Evolutionary conservation across 2,797 vertebrate species (phyloP), one percentile per base, ranked within the genome.

Genomic region (Tokudaia tokunoshimensis): DNA sequence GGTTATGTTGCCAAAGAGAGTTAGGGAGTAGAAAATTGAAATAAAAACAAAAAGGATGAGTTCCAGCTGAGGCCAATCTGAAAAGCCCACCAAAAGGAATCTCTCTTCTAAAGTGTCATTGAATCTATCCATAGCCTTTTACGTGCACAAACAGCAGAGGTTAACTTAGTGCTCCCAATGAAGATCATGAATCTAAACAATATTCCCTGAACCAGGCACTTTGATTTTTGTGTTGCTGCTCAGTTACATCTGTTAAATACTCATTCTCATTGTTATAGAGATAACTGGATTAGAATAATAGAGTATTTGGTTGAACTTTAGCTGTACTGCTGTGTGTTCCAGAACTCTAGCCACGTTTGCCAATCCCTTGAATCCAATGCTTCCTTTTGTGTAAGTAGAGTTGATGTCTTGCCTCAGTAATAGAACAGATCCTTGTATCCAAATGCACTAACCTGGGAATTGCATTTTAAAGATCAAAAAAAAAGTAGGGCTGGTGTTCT

Each of bases 21-120:
- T 97, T 47, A 98, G 67, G 29, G 97, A 79, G 74, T 98, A 98
- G 31, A 97, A 95, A 75, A 89, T 63, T 5, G 84, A 86, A 80
- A 98, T 97, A 4, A 90, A 86, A 31, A 63, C 22, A 50, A 97
- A 97, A 50, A 96, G 47, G 4, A 86, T 22, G 12, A 76, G 37
- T 52, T 96, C 93, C 61, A 96, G 13, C 24, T 95, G 96, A 89
- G 91, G 88, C 93, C 94, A 89, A 29, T 95, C 91, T 95, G 94
- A 96, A 70, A 96, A 96, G 8, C 91, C 94, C 50, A 96, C 41
- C 92, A 96, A 91, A 80, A 96, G 15, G 41, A 97, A 97, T 29
- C 31, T 44, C 0, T 20, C 78, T 47, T 52, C 37, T 14, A 84
- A 92, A 75, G 76, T 97, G 1, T 6, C 83, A 44, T 96, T 96